phyloP scores from a whole-genome alignment of 2,797 vertebrate species.

The Eleutherodactylus coqui region DNA sequence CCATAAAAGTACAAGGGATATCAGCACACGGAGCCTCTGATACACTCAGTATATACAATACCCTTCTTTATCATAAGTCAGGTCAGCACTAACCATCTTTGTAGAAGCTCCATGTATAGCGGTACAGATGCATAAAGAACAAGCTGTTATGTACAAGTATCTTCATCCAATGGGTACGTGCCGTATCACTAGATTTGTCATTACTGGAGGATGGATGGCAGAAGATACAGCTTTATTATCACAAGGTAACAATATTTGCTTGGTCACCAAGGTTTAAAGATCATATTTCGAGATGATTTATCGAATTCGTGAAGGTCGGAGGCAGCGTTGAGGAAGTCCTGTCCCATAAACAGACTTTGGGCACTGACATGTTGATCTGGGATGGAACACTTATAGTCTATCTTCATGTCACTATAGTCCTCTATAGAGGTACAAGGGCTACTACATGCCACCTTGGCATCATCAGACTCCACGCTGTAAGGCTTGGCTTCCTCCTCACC shows the following conservation, averaged over 20 bases:
- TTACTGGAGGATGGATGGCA: background rate
- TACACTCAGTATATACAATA: background rate
- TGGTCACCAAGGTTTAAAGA: slow-evolving; percentile 57
- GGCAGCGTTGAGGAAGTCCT: slow-evolving; percentile 46
- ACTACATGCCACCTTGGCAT: slow-evolving; percentile 30
- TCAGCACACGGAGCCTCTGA: background rate
- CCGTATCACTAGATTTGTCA: background rate
- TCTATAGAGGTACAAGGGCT: slow-evolving; percentile 39
- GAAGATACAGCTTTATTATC: background rate
- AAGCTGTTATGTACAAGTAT: background rate
- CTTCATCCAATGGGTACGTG: background rate
- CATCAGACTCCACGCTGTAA: slow-evolving; percentile 47
- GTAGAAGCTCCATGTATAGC: background rate
- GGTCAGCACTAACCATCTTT: background rate
- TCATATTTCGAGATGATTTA: slow-evolving; percentile 41
- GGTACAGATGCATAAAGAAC: background rate
- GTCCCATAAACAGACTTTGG: slow-evolving; percentile 42
- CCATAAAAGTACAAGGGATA: background rate
- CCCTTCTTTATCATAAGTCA: background rate
- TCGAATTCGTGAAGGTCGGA: slow-evolving; percentile 57
- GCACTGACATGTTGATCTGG: slow-evolving; percentile 35
- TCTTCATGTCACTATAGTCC: slow-evolving; percentile 53
- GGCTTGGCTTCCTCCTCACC: slow-evolving; percentile 32
- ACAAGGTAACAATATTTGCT: background rate
- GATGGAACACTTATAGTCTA: slow-evolving; percentile 53